Evolutionary conservation across 2,797 vertebrate species (phyloP).

Genomic region (Eulemur mongoz): DNA sequence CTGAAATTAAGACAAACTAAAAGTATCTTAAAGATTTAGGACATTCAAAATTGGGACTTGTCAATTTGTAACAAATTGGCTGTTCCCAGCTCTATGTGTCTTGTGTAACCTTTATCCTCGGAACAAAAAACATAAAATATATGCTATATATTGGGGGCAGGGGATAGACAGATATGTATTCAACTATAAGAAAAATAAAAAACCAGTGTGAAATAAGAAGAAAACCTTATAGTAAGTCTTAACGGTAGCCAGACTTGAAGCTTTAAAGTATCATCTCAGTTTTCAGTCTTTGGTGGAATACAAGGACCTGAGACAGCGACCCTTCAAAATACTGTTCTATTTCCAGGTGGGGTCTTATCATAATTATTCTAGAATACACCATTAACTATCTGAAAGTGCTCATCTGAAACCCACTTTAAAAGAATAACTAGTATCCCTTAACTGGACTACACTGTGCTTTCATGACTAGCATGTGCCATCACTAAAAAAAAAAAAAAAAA

Average conservation of each 20-base stretch:
- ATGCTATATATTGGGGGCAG: neutral
- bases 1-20: neutral
- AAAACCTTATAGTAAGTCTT: neutral
- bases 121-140: neutral
- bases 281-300: neutral
- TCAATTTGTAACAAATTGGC: neutral
- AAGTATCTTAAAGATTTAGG: neutral
- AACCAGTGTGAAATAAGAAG: neutral
- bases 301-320: neutral
- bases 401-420: neutral
- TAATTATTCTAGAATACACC: neutral
- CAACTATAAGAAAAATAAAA: neutral
- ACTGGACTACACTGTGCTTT: neutral
- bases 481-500: neutral
- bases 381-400: neutral
- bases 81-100: neutral
- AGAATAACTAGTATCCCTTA: neutral
- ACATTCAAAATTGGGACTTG: neutral
- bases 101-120: neutral
- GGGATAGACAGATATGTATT: neutral
- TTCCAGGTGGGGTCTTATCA: neutral
- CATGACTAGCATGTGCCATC: neutral
- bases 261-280: neutral
- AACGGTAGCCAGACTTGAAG: neutral
- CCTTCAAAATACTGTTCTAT: neutral